Percentiles rank a stretch among this genome's conserved stretches.
Evolutionary conservation across 2,797 vertebrate genomes (phyloP).

Genomic region (Chelidonichthys spinosus): DNA sequence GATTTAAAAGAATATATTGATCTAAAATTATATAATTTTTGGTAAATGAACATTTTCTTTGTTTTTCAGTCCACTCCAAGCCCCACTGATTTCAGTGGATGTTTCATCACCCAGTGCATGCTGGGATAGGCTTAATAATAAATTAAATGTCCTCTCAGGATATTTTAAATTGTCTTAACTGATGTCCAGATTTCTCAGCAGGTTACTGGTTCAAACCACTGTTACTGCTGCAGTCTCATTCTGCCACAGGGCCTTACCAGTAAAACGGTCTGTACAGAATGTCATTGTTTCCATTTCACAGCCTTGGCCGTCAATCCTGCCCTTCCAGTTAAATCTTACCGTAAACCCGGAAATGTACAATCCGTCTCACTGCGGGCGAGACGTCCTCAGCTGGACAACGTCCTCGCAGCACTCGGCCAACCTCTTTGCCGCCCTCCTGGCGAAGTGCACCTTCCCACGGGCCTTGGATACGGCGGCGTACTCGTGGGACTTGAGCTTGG

Average conservation of each 20-base stretch:
- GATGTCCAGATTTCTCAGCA: background rate
- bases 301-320: background rate
- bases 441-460: constrained; percentile 87
- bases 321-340: background rate
- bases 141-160: background rate
- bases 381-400: background rate
- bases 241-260: background rate
- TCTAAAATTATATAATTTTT: background rate
- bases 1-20: constrained; percentile 13
- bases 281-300: background rate
- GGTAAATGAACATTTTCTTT: background rate
- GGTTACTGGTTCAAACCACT: background rate
- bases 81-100: background rate
- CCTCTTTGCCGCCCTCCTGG: constrained; percentile 85
- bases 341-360: no score
- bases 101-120: background rate
- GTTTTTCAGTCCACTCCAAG: background rate
- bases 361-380: background rate
- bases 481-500: constrained; percentile 93
- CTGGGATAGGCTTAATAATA: background rate
- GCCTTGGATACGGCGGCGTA: constrained; percentile 87
- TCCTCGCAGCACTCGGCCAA: constrained; percentile 67
- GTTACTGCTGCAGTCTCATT: background rate
- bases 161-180: background rate
- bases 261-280: background rate